Evolutionary conservation across 2,888 invertebrate species (phyloP).

Genomic region (Patella pellucida): DNA sequence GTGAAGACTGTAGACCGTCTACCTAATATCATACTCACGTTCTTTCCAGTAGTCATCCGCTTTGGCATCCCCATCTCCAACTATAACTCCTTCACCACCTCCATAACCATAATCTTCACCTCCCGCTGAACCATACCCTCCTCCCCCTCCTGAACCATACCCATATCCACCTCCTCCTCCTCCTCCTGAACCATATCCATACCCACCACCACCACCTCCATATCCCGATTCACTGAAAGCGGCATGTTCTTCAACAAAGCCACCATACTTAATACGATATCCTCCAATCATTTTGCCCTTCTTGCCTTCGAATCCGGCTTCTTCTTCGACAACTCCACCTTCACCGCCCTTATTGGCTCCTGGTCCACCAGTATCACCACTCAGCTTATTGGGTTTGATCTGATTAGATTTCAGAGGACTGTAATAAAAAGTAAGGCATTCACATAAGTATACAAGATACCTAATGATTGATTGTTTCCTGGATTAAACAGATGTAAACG

Average conservation of each 20-base stretch:
- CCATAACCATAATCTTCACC: slow-evolving; percentile 4
- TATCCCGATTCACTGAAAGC: not conserved
- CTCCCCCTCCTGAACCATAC: not conserved
- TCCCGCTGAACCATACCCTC: not conserved
- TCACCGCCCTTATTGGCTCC: not conserved
- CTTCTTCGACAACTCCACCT: not conserved
- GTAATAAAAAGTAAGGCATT: not conserved
- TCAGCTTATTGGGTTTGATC: slow-evolving; percentile 1
- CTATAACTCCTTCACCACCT: not conserved
- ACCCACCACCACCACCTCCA: not conserved
- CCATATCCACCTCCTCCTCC: not conserved
- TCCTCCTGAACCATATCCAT: not conserved
- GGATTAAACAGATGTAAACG: too few species aligned
- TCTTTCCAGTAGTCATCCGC: not conserved
- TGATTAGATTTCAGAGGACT: not conserved
- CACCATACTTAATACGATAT: not conserved
- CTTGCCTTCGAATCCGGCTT: not conserved
- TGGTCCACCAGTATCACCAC: not conserved
- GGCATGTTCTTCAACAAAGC: not conserved
- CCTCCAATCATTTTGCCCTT: not conserved
- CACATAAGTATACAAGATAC: too few species aligned
- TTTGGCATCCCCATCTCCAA: slow-evolving; percentile 4
- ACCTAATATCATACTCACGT: not conserved
- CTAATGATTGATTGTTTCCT: too few species aligned
- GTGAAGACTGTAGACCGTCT: too few species aligned